Conservation (phyloP, 2,113 vertebrate species). For the Hippocampus zosterae region DNA sequence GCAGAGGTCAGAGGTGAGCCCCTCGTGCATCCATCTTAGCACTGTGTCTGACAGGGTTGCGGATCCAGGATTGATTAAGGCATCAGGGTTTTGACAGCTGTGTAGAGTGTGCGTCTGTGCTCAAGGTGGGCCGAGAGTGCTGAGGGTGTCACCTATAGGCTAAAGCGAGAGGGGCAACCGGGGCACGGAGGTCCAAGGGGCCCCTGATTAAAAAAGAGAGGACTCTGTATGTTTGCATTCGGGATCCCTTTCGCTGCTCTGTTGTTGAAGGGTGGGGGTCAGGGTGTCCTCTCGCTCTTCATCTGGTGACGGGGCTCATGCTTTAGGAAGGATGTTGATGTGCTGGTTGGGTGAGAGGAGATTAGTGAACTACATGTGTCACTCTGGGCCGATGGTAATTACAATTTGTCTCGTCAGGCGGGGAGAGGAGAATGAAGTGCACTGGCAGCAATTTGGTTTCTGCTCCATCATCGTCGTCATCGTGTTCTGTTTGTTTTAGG, state of each 20-base stretch:
- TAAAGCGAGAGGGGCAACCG: slow-evolving; percentile 46
- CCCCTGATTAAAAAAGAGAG: slow-evolving; percentile 38
- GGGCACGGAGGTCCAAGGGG: slow-evolving; percentile 40
- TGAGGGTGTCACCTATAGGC: slow-evolving; percentile 37
- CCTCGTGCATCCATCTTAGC: slow-evolving; percentile 91
- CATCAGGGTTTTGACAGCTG: slow-evolving; percentile 84
- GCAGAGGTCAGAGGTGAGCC: slow-evolving; percentile 80
- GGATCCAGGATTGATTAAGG: slow-evolving; percentile 92
- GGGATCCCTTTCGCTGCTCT: slow-evolving; percentile 58
- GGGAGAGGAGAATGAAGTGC: background rate
- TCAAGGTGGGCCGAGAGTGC: slow-evolving; percentile 37
- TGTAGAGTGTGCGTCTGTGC: slow-evolving; percentile 19
- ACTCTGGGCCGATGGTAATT: slow-evolving; percentile 27
- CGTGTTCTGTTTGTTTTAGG: background rate
- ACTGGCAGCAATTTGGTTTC: background rate
- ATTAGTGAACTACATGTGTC: slow-evolving; percentile 20
- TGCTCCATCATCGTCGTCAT: background rate
- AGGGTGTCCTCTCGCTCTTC: slow-evolving; percentile 61
- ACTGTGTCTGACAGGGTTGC: slow-evolving; percentile 75
- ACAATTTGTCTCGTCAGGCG: background rate
- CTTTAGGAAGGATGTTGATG: slow-evolving; percentile 49
- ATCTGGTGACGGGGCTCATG: slow-evolving; percentile 56
- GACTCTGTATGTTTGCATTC: slow-evolving; percentile 61
- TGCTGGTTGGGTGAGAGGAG: slow-evolving; percentile 16
- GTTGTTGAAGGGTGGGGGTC: slow-evolving; percentile 29